phyloP scores from a whole-genome alignment of 2,888 invertebrate genomes.

The Diogma glabrata region DNA sequence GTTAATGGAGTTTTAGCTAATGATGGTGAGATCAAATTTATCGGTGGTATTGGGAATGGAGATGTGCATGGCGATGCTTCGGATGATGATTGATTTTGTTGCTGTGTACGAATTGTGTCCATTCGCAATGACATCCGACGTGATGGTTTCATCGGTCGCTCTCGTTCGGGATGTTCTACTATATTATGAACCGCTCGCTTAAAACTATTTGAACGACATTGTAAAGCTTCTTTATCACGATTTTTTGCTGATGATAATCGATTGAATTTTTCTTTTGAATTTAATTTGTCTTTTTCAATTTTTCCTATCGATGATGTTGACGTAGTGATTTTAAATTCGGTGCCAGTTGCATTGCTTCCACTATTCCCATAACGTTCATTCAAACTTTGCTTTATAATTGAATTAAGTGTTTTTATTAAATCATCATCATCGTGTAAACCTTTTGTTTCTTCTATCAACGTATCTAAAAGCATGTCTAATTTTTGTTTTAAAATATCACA shows the following conservation, averaged over 20 bases:
- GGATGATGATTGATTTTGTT: slow-evolving; percentile 26
- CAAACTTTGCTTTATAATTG: slow-evolving; percentile 26
- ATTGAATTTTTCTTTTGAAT: slow-evolving; percentile 32
- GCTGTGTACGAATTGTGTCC: slow-evolving; percentile 18
- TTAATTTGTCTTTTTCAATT: slow-evolving; percentile 42
- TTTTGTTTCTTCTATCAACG: slow-evolving; percentile 55
- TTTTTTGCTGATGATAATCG: slow-evolving; percentile 21
- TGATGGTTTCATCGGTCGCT: too few species aligned
- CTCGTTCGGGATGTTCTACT: slow-evolving; percentile 64
- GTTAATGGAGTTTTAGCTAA: slow-evolving; percentile 40
- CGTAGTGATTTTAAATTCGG: too few species aligned
- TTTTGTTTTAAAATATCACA: slow-evolving; percentile 64
- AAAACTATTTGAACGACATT: slow-evolving; percentile 64
- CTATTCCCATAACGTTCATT: slow-evolving; percentile 14
- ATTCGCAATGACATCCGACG: too few species aligned
- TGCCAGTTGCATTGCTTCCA: neutral
- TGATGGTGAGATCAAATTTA: slow-evolving; percentile 35
- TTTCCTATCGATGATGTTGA: slow-evolving; percentile 27
- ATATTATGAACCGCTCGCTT: slow-evolving; percentile 71
- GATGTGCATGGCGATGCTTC: slow-evolving; percentile 34
- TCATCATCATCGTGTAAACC: slow-evolving; percentile 34
- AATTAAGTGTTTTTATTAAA: slow-evolving; percentile 28
- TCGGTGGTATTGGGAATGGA: slow-evolving; percentile 28
- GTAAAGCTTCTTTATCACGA: slow-evolving; percentile 44
- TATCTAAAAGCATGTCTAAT: slow-evolving; percentile 58